phyloP scores from a whole-genome alignment of 2,888 invertebrate genomes.

The Papilio gigon region DNA sequence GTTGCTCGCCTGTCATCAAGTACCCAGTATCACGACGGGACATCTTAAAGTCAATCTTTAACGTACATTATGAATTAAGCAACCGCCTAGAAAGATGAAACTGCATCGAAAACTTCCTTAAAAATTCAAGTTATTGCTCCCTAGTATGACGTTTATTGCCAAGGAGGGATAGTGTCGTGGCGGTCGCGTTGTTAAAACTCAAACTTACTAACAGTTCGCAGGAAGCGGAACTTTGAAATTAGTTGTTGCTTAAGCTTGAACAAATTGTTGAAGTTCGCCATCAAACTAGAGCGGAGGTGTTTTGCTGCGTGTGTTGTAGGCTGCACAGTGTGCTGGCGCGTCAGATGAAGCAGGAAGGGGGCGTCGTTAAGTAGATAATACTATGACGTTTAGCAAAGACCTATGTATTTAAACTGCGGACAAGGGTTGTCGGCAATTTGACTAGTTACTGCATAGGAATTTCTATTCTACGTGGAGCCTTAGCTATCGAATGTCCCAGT shows the following conservation, averaged over 20 bases:
- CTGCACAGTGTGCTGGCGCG: not conserved
- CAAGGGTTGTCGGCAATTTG: not conserved
- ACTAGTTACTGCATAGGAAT: constrained; percentile 6
- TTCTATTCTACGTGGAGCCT: not conserved
- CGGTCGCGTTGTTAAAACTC: constrained; percentile 16
- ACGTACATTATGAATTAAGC: not conserved
- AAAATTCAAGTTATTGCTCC: constrained; percentile 8
- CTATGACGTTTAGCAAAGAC: not conserved
- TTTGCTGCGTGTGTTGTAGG: not conserved
- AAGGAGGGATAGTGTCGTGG: not conserved
- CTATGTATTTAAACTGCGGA: not conserved
- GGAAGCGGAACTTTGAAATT: constrained; percentile 7
- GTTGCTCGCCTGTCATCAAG: not conserved
- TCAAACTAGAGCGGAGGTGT: constrained; percentile 12
- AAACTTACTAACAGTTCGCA: constrained; percentile 16
- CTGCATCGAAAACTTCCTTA: not conserved
- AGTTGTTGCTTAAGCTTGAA: constrained; percentile 23
- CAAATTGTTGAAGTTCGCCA: constrained; percentile 22
- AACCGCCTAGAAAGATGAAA: not conserved
- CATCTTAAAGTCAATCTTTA: not conserved
- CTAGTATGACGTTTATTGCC: constrained; percentile 7
- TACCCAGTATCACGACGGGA: not conserved
- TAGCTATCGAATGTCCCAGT: not conserved
- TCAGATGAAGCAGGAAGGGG: not conserved
- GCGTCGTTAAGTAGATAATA: too few relatives aligned